A percentile compares a stretch with the other conserved stretches of the same genome.
phyloP scores from a whole-genome alignment of 2,888 invertebrate genomes.

The Brachypterus glaber region DNA sequence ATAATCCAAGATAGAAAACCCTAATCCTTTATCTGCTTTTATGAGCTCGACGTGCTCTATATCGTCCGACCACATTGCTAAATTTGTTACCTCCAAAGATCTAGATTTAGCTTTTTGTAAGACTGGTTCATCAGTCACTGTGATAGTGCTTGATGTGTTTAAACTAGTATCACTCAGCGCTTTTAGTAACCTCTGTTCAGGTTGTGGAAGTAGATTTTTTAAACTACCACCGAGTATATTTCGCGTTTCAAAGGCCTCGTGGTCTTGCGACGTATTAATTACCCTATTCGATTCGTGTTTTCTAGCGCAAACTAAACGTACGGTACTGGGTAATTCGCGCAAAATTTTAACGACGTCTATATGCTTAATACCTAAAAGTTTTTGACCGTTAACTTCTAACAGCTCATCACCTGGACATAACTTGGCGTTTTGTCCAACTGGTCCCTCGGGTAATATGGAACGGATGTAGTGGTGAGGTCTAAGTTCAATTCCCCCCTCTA shows the following conservation, averaged over 20 bases:
- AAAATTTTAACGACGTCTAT: conserved; percentile 94
- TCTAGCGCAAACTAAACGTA: conserved; percentile 84
- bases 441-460: conserved; percentile 91
- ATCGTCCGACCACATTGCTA: conserved; percentile 95
- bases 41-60: conserved; percentile 83
- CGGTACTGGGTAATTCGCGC: conserved; percentile 83
- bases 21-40: conserved; percentile 93
- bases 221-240: conserved; percentile 80
- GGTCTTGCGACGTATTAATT: conserved; percentile 68
- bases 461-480: conserved; percentile 98
- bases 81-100: conserved; percentile 88
- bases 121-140: conserved; percentile 56
- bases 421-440: conserved; percentile 84
- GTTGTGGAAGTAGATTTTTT: conserved; percentile 59
- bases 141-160: conserved; percentile 77
- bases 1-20: conserved; percentile 96
- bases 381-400: conserved; percentile 89
- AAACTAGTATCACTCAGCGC: conserved; percentile 93
- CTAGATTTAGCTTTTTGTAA: conserved; percentile 69
- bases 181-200: conserved; percentile 57
- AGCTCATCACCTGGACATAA: conserved; percentile 94
- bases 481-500: conserved; percentile 92
- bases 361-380: conserved; percentile 86
- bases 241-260: conserved; percentile 65
- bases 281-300: conserved; percentile 52